Evolutionary conservation across 1,140 invertebrate species (phyloP).

Genomic region (Aphis craccivora): DNA sequence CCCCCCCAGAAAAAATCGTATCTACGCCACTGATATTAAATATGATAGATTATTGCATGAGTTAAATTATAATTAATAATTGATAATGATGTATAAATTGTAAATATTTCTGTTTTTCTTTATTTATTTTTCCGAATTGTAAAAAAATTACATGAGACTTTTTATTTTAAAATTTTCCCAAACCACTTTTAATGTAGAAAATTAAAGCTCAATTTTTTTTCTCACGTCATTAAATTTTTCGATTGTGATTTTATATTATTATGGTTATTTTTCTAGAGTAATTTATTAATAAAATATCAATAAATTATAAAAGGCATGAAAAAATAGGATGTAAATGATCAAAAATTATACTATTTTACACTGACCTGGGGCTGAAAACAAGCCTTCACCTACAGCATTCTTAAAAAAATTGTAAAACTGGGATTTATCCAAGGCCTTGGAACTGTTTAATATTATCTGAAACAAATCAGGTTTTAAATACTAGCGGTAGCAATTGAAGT

Average conservation of each 20-base stretch:
- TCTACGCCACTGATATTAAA: too few species aligned
- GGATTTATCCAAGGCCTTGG: constrained; percentile 60
- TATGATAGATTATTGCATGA: too few species aligned
- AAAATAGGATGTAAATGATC: neutral
- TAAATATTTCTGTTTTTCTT: too few species aligned
- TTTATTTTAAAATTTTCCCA: too few species aligned
- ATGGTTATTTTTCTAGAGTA: neutral
- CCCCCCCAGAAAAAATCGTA: too few species aligned
- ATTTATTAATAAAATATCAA: neutral
- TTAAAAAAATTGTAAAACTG: constrained; percentile 60
- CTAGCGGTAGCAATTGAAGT: neutral
- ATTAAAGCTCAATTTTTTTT: neutral
- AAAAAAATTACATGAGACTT: too few species aligned
- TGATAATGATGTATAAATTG: too few species aligned
- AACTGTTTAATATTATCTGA: constrained; percentile 61
- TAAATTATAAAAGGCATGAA: neutral
- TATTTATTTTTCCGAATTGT: too few species aligned
- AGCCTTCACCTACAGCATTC: constrained; percentile 60
- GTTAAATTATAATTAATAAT: too few species aligned
- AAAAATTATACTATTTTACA: neutral
- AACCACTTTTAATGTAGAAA: too few species aligned
- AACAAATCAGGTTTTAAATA: neutral
- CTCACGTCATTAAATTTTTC: neutral
- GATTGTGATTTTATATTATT: neutral
- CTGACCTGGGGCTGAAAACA: constrained; percentile 61